Evolutionary conservation across 2,113 vertebrate genomes (phyloP).

Genomic region (Nothobranchius kuhntae): DNA sequence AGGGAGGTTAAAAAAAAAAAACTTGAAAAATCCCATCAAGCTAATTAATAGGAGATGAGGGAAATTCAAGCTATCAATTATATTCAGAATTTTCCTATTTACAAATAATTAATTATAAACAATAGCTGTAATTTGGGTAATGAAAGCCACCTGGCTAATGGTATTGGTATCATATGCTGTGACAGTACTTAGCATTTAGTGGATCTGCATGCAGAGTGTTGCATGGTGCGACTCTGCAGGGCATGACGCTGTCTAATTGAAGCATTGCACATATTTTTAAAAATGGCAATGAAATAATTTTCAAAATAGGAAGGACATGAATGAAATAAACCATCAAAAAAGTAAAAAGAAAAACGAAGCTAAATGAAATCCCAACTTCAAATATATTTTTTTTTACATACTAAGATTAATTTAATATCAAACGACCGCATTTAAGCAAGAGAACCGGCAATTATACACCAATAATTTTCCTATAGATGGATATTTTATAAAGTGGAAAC

Average conservation of each 20-base stretch:
- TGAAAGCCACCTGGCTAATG: constrained; percentile 92
- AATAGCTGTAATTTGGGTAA: constrained; percentile 93
- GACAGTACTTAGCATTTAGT: constrained; percentile 90
- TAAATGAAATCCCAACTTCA: constrained; percentile 7
- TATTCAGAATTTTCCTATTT: constrained; percentile 91
- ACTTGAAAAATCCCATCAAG: constrained; percentile 53
- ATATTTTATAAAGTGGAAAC: constrained; percentile 68
- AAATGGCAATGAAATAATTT: constrained; percentile 63
- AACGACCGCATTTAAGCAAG: not conserved
- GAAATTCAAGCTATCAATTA: constrained; percentile 89
- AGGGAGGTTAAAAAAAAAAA: constrained; percentile 11
- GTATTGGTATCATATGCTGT: constrained; percentile 91
- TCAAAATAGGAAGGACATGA: constrained; percentile 19
- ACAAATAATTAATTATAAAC: constrained; percentile 97
- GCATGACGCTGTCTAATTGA: constrained; percentile 78
- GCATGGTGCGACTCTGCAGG: constrained; percentile 78
- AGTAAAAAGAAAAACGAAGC: not conserved
- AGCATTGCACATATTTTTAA: constrained; percentile 69
- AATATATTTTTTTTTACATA: not conserved
- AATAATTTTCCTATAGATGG: constrained; percentile 49
- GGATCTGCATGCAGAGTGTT: constrained; percentile 82
- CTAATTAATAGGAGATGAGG: constrained; percentile 69
- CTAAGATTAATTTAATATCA: constrained; percentile 2
- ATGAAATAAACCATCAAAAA: constrained; percentile 27
- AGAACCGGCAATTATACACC: constrained; percentile 7